Percentiles rank a stretch among this genome's conserved stretches.
Conservation (phyloP, 2,113 vertebrate species). For the Mionectes macconnelli region DNA sequence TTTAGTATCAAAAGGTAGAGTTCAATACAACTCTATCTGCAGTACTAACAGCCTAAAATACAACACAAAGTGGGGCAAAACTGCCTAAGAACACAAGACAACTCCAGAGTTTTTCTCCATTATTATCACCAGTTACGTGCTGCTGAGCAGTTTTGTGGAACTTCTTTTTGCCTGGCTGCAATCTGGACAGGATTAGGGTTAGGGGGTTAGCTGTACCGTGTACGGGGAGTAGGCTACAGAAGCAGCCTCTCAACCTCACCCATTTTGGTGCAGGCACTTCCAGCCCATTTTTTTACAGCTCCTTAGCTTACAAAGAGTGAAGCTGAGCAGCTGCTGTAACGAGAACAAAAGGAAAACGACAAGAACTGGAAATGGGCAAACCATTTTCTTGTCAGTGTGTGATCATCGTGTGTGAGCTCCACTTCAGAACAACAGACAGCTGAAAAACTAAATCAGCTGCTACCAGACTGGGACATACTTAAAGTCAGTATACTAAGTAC, state of each 20-base stretch:
- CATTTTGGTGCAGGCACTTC: background rate
- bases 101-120: background rate
- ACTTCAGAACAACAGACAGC: background rate
- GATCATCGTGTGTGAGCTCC: background rate
- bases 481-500: background rate
- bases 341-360: background rate
- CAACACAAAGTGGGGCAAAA: background rate
- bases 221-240: background rate
- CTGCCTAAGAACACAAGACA: background rate
- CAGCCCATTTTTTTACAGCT: background rate
- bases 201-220: too few relatives aligned
- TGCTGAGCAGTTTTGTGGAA: background rate
- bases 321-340: background rate
- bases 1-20: background rate
- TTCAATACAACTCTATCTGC: background rate
- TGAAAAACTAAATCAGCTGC: background rate
- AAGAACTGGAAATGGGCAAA: background rate
- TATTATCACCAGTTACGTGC: background rate
- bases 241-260: background rate
- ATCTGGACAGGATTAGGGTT: too few relatives aligned
- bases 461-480: background rate
- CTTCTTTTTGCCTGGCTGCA: background rate
- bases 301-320: background rate
- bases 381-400: background rate
- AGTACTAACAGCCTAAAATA: background rate